Base-by-base conservation (phyloP, 1,140 invertebrate species). In the Leptinotarsa defecta region DNA sequence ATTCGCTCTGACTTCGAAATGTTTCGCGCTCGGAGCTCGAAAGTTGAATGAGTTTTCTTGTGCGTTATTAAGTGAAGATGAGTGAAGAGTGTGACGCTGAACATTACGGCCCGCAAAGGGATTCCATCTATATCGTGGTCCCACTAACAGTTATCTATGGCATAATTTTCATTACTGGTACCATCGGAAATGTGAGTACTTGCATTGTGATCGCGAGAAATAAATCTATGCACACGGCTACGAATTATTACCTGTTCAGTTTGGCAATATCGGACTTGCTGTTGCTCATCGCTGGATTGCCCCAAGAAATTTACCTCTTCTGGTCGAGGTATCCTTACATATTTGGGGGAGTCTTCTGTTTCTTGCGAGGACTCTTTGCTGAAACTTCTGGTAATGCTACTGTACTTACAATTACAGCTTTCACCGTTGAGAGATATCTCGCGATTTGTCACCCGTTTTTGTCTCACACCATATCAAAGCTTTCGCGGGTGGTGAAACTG, bases 161-260 rank as follows among this genome's bases (percentile, higher is more conserved):
- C 0, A 78, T 94, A 1, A 97, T 98, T 79, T 95, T 98, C 79
- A 79, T 97, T 2, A 92, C 92, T 1, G 96, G 97, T 3, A 86
- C 95, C 0, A 86, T 98, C 15, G 97, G 97, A 2, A 99, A 99
- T 85, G 87, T 97, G 8, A 93, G 92, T 84, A 98, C 96, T 6
- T 98, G 96, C 84, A 89, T 98, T 63, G 96, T 99, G 13, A 98
- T 99, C 70, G 89, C 92, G 24, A 89, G 92, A 78, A 98, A 98
- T 86, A 94, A 94, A 83, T 93, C 92, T n/a, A 95, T 98, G 93
- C 95, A 96, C 83, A 96, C 94, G 0, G 93, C 95, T 1, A 96
- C 94, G 13, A 98, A 98, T 84, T 97, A 95, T 81, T 98, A 98
- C 83, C 88, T 98, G 63, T 98, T 98, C 86, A 96, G 94, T 83